Percentiles rank a stretch among this genome's conserved stretches.
phyloP scores from a whole-genome alignment of 2,113 vertebrate genomes.

The Leucoraja erinaceus region DNA sequence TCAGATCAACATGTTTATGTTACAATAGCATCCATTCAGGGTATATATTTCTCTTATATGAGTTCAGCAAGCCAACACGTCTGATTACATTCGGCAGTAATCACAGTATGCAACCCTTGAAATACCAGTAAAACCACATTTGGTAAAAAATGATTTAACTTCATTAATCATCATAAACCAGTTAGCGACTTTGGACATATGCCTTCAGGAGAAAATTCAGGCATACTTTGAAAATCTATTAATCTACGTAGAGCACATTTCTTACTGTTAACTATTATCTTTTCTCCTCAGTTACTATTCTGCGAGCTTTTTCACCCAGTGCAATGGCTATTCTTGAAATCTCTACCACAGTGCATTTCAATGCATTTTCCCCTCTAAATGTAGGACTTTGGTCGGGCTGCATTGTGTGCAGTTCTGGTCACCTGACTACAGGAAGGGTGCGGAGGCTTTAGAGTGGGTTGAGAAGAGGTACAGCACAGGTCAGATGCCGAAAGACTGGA shows the following conservation, averaged over 20 bases:
- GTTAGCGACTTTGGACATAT: background rate
- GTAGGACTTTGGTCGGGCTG: too few relatives aligned
- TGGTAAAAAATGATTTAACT: background rate
- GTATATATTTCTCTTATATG: background rate
- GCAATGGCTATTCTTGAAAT: background rate
- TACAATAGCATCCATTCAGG: too few relatives aligned
- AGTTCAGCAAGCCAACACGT: background rate
- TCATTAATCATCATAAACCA: background rate
- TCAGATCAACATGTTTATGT: too few relatives aligned
- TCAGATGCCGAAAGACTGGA: too few relatives aligned
- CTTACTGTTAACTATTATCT: background rate
- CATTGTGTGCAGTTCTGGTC: too few relatives aligned
- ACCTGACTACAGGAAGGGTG: too few relatives aligned
- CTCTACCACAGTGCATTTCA: background rate
- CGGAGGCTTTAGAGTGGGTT: too few relatives aligned
- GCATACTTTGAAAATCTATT: background rate
- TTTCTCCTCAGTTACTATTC: background rate
- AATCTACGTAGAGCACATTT: background rate
- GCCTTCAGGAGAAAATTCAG: constrained; percentile 2
- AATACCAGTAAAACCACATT: background rate
- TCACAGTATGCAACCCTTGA: constrained; percentile 1
- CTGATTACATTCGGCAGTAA: background rate
- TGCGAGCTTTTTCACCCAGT: background rate
- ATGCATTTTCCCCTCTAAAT: background rate
- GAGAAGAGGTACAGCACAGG: too few relatives aligned